Evolutionary conservation across 2,113 vertebrate species (phyloP).

Genomic region (Emberiza fucata): DNA sequence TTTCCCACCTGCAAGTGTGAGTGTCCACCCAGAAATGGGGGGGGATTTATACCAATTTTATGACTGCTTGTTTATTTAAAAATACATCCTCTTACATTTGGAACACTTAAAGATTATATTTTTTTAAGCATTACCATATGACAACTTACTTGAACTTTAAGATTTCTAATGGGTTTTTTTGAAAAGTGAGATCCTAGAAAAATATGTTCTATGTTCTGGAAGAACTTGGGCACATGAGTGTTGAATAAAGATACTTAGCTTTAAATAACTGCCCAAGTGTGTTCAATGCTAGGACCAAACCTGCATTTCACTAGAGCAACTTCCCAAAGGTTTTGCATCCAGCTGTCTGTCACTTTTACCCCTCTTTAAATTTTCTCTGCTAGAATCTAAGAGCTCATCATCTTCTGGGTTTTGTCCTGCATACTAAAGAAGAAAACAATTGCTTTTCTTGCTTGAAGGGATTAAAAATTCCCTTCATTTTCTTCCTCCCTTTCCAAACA

Average conservation of each 20-base stretch:
- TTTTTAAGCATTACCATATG: background rate
- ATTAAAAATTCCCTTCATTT: background rate
- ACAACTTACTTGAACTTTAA: background rate
- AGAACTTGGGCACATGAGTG: background rate
- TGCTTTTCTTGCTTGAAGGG: background rate
- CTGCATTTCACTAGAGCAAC: background rate
- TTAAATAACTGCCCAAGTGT: background rate
- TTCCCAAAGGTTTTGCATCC: background rate
- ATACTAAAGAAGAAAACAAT: background rate
- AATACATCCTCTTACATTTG: background rate
- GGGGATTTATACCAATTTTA: background rate
- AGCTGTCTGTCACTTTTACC: background rate
- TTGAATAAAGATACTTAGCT: background rate
- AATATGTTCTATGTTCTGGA: background rate
- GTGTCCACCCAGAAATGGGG: conserved; percentile 44
- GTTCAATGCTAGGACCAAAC: background rate
- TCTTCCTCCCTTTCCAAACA: background rate
- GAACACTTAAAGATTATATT: background rate
- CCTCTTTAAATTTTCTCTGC: background rate
- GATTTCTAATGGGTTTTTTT: background rate
- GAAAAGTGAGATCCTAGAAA: background rate
- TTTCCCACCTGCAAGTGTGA: conserved; percentile 99
- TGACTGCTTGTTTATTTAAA: background rate
- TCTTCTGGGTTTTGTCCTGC: background rate
- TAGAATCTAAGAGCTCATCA: background rate